These are phyloP conservation scores for Bugula neritina DNA, from an alignment of 2,888 invertebrate species.

Conservation along the genomic window DNA sequence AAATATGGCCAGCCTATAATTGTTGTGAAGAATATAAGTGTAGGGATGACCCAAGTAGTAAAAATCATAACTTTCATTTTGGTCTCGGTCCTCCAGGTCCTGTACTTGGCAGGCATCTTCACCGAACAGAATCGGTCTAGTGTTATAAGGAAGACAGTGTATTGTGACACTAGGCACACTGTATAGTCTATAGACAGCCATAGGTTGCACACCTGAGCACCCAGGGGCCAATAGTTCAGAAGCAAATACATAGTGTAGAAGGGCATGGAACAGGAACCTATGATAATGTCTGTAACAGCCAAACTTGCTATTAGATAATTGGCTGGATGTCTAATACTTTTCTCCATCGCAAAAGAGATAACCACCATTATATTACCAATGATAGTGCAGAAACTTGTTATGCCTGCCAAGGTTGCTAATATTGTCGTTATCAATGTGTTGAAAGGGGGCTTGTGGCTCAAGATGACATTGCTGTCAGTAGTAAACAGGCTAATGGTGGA, in stretches of 20 bases:
- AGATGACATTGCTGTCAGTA: background rate
- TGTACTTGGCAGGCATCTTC: slow-evolving; percentile 92
- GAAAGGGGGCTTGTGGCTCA: slow-evolving; percentile 55
- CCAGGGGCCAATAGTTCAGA: slow-evolving; percentile 86
- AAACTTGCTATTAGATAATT: slow-evolving; percentile 98
- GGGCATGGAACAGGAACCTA: slow-evolving; percentile 96
- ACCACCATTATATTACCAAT: slow-evolving; percentile 92
- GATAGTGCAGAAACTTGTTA: slow-evolving; percentile 85
- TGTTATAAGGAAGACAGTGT: slow-evolving; percentile 95
- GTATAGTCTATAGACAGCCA: slow-evolving; percentile 99
- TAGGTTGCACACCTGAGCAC: slow-evolving; percentile 88
- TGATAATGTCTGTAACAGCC: slow-evolving; percentile 92
- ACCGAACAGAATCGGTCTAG: slow-evolving; percentile 98
- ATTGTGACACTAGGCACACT: slow-evolving; percentile 96
- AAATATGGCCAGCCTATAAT: slow-evolving; percentile 99
- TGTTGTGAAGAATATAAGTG: slow-evolving; percentile 89
- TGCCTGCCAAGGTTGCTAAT: slow-evolving; percentile 76
- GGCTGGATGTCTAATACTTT: slow-evolving; percentile 85
- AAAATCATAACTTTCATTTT: slow-evolving; percentile 91
- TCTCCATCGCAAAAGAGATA: slow-evolving; percentile 86
- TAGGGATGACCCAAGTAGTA: slow-evolving; percentile 93
- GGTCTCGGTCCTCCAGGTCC: slow-evolving; percentile 91
- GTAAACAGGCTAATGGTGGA: background rate
- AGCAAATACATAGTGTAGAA: slow-evolving; percentile 96
- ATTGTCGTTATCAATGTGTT: slow-evolving; percentile 81